phyloP scores from a whole-genome alignment of 2,888 invertebrate genomes.

The Toxonevra muliebris region DNA sequence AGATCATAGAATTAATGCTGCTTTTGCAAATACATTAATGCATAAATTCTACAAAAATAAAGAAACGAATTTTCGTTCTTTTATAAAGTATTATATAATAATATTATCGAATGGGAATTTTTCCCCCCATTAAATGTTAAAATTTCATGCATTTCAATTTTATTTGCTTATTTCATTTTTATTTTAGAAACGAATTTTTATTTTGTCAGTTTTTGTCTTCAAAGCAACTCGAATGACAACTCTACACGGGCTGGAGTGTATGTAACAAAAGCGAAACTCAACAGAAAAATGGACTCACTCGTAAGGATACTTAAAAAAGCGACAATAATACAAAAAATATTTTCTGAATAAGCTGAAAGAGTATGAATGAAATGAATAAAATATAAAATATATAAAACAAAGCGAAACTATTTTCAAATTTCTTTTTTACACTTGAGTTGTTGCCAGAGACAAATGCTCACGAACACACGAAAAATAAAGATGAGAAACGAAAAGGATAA shows the following conservation, averaged over 20 bases:
- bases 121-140: too few relatives aligned
- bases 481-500: conserved; percentile 19
- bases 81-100: too few relatives aligned
- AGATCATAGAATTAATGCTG: too few relatives aligned
- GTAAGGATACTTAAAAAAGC: not conserved
- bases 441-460: conserved; percentile 4
- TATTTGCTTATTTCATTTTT: too few relatives aligned
- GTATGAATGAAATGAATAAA: conserved; percentile 6
- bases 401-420: conserved; percentile 17
- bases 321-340: not conserved
- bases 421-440: conserved; percentile 10
- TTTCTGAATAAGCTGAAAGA: not conserved
- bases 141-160: too few relatives aligned
- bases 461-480: not conserved
- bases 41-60: too few relatives aligned
- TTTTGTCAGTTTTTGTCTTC: too few relatives aligned
- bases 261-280: not conserved
- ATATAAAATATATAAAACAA: conserved; percentile 7
- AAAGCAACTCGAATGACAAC: too few relatives aligned
- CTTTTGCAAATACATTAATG: not conserved
- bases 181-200: too few relatives aligned
- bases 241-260: too few relatives aligned
- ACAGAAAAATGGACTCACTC: not conserved
- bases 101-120: too few relatives aligned
- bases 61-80: too few relatives aligned